Evolutionary conservation across 2,888 invertebrate species (phyloP).

Genomic region (Drosophila macrothrix): DNA sequence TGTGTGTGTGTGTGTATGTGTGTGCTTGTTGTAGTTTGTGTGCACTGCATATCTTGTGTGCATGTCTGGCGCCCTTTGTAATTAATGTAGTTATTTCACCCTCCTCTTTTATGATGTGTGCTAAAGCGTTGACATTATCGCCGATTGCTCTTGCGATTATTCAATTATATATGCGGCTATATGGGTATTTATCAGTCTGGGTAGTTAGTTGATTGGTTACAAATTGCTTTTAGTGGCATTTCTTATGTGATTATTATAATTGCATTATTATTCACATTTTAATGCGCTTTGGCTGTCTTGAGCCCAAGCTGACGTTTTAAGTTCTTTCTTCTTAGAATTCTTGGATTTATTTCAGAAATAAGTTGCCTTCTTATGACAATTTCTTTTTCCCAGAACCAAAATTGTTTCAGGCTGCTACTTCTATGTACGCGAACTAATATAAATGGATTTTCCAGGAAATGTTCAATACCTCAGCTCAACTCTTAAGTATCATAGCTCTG

Average conservation of each 20-base stretch:
- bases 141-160: constrained; percentile 59
- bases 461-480: not conserved
- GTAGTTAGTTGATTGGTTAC: not conserved
- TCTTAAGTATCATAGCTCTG: not conserved
- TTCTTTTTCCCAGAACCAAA: not conserved
- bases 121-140: constrained; percentile 74
- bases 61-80: constrained; percentile 35
- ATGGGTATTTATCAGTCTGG: not conserved
- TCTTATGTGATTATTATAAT: not conserved
- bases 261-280: not conserved
- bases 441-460: not conserved
- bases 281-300: not conserved
- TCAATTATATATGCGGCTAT: constrained; percentile 50
- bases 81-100: constrained; percentile 56
- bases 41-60: constrained; percentile 35
- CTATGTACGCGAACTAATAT: not conserved
- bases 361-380: not conserved
- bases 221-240: not conserved
- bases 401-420: not conserved
- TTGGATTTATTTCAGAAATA: not conserved
- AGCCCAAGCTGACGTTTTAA: not conserved
- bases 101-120: constrained; percentile 60
- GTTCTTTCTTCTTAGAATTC: not conserved
- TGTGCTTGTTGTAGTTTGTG: constrained; percentile 32
- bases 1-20: not conserved